Percentiles rank a stretch among this genome's conserved stretches.
These are phyloP conservation scores for Musca vetustissima DNA, from an alignment of 1,140 invertebrate genomes.

Conservation along the genomic window DNA sequence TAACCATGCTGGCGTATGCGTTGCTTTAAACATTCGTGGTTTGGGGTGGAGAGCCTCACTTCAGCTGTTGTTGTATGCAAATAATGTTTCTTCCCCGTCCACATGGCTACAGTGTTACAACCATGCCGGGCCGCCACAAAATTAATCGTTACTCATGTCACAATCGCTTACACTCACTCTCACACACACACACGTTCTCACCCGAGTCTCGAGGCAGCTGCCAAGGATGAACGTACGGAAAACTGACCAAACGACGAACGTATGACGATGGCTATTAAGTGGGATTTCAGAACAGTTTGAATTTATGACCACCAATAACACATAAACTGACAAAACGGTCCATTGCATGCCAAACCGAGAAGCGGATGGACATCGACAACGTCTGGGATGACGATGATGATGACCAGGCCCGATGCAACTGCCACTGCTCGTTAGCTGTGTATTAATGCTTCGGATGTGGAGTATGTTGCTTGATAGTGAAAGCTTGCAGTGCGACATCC, in stretches of 20 bases:
- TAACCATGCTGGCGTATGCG: neutral
- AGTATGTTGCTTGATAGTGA: no score
- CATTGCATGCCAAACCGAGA: constrained; percentile 5
- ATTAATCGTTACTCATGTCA: constrained; percentile 18
- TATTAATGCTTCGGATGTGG: neutral
- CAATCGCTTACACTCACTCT: neutral
- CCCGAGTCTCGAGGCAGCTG: neutral
- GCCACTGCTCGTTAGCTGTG: neutral
- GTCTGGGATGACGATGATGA: neutral
- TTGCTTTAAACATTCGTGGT: neutral
- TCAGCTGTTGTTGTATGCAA: neutral
- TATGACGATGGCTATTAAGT: constrained; percentile 3
- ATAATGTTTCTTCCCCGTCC: constrained; percentile 4
- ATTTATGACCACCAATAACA: constrained; percentile 19
- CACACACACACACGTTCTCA: no score
- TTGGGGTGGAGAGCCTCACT: neutral
- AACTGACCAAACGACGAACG: constrained; percentile 1
- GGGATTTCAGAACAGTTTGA: constrained; percentile 19
- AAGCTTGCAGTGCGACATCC: neutral
- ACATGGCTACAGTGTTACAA: neutral
- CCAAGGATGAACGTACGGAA: neutral
- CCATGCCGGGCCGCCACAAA: constrained; percentile 5
- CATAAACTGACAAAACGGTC: constrained; percentile 18
- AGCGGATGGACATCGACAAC: neutral
- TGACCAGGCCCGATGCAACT: neutral